phyloP scores from a whole-genome alignment of 2,113 vertebrate genomes.

The Chaetura pelagica region DNA sequence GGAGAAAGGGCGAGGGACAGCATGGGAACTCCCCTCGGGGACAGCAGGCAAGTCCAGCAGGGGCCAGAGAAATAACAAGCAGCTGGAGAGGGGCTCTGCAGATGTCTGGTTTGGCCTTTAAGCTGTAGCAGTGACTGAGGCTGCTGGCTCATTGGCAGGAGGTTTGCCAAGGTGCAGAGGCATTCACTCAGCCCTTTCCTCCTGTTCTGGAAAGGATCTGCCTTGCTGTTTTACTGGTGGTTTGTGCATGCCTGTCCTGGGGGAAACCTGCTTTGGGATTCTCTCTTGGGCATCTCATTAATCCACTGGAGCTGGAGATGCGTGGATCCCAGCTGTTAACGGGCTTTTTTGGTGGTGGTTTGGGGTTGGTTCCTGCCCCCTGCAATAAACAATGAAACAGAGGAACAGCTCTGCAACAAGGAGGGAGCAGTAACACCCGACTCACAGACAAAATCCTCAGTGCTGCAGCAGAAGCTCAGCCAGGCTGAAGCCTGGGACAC shows the following conservation, averaged over 20 bases:
- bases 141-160: neutral
- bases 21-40: neutral
- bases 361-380: neutral
- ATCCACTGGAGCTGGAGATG: neutral
- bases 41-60: neutral
- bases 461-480: neutral
- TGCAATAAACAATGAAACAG: conserved; percentile 11
- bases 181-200: neutral
- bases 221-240: neutral
- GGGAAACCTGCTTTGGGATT: neutral
- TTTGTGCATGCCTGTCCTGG: neutral
- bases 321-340: neutral
- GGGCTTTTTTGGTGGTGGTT: neutral
- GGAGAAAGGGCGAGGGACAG: neutral
- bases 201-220: neutral
- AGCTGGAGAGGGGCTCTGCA: neutral
- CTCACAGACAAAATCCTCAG: neutral
- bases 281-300: neutral
- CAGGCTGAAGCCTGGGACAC: neutral
- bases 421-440: neutral
- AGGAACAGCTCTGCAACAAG: neutral
- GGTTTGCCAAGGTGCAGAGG: conserved; percentile 8
- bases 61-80: neutral
- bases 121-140: neutral
- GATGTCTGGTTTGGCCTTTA: neutral